Percentiles rank a stretch among this genome's conserved stretches.
These are phyloP conservation scores for Apostichopus parvimensis DNA, from an alignment of 35 echinoderm and acorn worm genomes.

Conservation along the genomic window DNA sequence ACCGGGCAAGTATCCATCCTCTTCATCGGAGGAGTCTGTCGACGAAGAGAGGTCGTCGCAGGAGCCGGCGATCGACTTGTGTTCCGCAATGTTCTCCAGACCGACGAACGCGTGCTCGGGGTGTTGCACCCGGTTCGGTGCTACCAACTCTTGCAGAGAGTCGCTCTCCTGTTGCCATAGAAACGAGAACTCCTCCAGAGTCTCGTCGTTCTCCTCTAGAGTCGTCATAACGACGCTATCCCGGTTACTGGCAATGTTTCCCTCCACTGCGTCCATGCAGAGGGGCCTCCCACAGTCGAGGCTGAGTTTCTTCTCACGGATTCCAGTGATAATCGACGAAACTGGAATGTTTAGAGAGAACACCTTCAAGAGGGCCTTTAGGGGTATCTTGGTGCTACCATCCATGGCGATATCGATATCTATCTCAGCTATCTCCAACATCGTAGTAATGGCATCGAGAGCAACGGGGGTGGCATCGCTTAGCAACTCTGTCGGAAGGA, in stretches of 20 bases:
- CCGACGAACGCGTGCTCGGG: conserved; percentile 43
- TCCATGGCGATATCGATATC: conserved; percentile 62
- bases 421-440: conserved; percentile 43
- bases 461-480: conserved; percentile 58
- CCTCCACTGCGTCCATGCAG: conserved; percentile 35
- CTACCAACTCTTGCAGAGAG: conserved; percentile 11
- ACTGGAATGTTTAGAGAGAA: conserved; percentile 60
- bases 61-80: conserved; percentile 19
- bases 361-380: conserved; percentile 52
- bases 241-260: conserved; percentile 41
- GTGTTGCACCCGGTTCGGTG: conserved; percentile 28
- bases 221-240: not conserved
- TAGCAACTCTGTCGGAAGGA: conserved; percentile 43
- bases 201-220: conserved; percentile 23
- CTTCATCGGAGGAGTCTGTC: conserved; percentile 43
- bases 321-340: conserved; percentile 63
- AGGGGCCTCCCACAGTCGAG: conserved; percentile 41
- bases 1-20: not conserved
- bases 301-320: conserved; percentile 71
- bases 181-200: conserved; percentile 35
- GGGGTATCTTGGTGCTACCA: conserved; percentile 70
- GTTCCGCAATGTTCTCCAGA: conserved; percentile 49
- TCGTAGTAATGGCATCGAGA: conserved; percentile 62
- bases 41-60: conserved; percentile 21
- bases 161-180: conserved; percentile 35